Percentiles rank a stretch among this genome's conserved stretches.
Conservation (phyloP, 2,113 vertebrate genomes). For the Echinops telfairi region DNA sequence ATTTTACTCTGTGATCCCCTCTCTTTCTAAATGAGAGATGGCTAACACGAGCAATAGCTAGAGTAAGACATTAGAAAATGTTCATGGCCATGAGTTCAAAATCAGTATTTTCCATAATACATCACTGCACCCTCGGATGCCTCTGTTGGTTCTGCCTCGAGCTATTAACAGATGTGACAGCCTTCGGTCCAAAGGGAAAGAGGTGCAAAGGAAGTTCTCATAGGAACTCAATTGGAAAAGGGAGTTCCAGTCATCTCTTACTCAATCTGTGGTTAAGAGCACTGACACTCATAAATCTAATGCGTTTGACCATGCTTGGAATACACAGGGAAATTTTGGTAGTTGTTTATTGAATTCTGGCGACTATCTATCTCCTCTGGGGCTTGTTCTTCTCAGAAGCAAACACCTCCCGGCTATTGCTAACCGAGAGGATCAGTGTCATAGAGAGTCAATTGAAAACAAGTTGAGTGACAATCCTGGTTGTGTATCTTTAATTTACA, state of each 20-base stretch:
- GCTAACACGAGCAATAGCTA: background rate
- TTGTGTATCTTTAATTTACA: conserved; percentile 73
- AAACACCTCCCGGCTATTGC: conserved; percentile 9
- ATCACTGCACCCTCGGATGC: conserved; percentile 55
- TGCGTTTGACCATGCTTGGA: conserved; percentile 64
- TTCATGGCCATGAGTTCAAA: background rate
- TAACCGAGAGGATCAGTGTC: conserved; percentile 5
- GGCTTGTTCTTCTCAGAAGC: conserved; percentile 53
- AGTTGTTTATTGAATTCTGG: conserved; percentile 65
- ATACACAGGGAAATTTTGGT: conserved; percentile 41
- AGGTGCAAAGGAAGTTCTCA: background rate
- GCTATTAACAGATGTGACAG: conserved; percentile 53
- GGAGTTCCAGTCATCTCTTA: conserved; percentile 59
- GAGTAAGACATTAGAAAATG: background rate
- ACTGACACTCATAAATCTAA: conserved; percentile 60
- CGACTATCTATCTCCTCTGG: conserved; percentile 60
- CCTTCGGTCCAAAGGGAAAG: background rate
- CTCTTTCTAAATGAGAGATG: conserved; percentile 39
- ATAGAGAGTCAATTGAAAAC: conserved; percentile 46
- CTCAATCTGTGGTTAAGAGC: conserved; percentile 65
- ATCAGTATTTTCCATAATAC: conserved; percentile 44
- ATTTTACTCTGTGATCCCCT: conserved; percentile 22
- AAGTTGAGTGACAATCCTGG: background rate
- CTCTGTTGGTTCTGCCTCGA: conserved; percentile 59
- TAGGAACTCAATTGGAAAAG: conserved; percentile 68